Evolutionary conservation across 2,888 invertebrate genomes (phyloP).

Genomic region (Tipula helvola): DNA sequence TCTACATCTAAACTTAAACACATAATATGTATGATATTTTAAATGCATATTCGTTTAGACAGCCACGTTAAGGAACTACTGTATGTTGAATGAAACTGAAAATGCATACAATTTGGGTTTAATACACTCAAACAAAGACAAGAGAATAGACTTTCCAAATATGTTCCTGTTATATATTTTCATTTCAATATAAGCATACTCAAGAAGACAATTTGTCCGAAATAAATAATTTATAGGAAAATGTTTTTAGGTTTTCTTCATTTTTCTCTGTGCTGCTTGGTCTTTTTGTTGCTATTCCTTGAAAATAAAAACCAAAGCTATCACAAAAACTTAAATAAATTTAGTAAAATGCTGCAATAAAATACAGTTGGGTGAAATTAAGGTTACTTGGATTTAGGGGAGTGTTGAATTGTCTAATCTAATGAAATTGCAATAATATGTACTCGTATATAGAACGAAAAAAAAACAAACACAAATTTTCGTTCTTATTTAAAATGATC

Average conservation of each 20-base stretch:
- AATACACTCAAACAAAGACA: too few relatives aligned
- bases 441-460: too few relatives aligned
- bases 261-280: not conserved
- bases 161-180: not conserved
- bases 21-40: too few relatives aligned
- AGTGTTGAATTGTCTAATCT: too few relatives aligned
- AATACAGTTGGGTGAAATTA: not conserved
- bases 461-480: too few relatives aligned
- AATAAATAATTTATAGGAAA: not conserved
- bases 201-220: not conserved
- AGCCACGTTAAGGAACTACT: too few relatives aligned
- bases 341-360: not conserved
- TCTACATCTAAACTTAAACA: not conserved
- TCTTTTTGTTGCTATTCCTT: not conserved
- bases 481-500: too few relatives aligned
- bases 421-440: too few relatives aligned
- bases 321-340: not conserved
- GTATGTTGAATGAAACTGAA: too few relatives aligned
- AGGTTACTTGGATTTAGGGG: not conserved
- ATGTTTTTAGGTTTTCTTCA: not conserved
- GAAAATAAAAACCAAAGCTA: not conserved
- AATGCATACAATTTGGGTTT: too few relatives aligned
- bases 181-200: not conserved
- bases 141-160: not conserved
- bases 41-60: too few relatives aligned